These are phyloP conservation scores for Gymnoscopelus braueri DNA, from an alignment of 2,797 vertebrate species.

Conservation along the genomic window DNA sequence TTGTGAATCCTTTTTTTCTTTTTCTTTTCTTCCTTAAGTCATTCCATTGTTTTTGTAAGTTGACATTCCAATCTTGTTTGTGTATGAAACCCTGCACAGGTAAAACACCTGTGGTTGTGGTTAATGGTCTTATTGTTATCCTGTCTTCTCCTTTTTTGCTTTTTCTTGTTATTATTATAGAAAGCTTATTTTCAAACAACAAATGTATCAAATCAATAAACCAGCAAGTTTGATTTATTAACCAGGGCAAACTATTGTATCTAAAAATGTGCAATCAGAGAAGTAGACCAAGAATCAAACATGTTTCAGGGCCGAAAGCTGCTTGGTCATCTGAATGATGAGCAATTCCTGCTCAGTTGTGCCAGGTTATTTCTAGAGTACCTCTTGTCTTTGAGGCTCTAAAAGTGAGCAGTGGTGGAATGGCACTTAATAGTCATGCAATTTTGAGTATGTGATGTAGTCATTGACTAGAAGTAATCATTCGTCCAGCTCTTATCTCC, in stretches of 20 bases:
- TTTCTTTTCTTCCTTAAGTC: slow-evolving; percentile 37
- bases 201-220: slow-evolving; percentile 69
- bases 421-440: slow-evolving; percentile 2
- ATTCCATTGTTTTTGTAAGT: slow-evolving; percentile 41
- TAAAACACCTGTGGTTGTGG: slow-evolving; percentile 57
- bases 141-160: slow-evolving; percentile 61
- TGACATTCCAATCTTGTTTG: slow-evolving; percentile 72
- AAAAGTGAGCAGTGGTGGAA: slow-evolving; percentile 1
- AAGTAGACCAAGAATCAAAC: slow-evolving; percentile 32
- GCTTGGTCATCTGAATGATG: neutral
- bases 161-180: slow-evolving; percentile 68
- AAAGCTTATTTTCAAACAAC: slow-evolving; percentile 54
- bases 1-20: slow-evolving; percentile 41
- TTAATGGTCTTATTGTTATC: slow-evolving; percentile 60
- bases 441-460: neutral
- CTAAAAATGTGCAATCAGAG: slow-evolving; percentile 21
- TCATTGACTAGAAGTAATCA: neutral
- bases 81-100: slow-evolving; percentile 31
- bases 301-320: slow-evolving; percentile 18
- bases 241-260: slow-evolving; percentile 55
- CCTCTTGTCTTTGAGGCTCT: slow-evolving; percentile 21
- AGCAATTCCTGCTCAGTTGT: slow-evolving; percentile 1
- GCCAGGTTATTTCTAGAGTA: slow-evolving; percentile 1
- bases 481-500: too few species aligned
- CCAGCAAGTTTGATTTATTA: slow-evolving; percentile 62